Evolutionary conservation across 2,888 invertebrate genomes (phyloP), one percentile per base, ranked within the genome.

Genomic region (Cantharis lateralis): DNA sequence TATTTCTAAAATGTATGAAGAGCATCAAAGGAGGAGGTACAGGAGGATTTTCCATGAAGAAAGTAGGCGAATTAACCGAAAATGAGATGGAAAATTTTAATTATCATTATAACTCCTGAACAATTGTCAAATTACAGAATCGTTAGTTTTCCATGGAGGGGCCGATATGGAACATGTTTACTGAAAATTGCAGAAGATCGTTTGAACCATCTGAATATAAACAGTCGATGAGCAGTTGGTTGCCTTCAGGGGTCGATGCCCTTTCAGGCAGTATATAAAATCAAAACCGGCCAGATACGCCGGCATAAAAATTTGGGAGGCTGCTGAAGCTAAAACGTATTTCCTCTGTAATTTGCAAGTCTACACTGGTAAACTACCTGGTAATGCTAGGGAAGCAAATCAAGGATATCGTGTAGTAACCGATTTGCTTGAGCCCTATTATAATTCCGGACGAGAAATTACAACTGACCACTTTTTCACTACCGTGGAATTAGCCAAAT

Each of bases 391-490:
- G 70, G 81, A 79, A 78, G 82, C 83, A 74, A 71, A 63, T n/a
- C 70, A 78, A 69, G 84, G 84, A 72, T 83, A 81, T 69, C 81
- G 82, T 80, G 82, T 82, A 20, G 83, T 84, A 63, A 84, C 83
- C 82, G 82, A 83, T 32, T 81, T 84, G 28, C 9, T 61, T 0
- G 15, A 15, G 32, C 70, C 63, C 3, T 13, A 16, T 16, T 82
- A 77, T 81, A 83, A 82, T 76, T 82, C 82, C 72, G 79, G 83
- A 28, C 76, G 85, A 81, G 82, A 80, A 48, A 78, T 82, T 74
- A 72, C 74, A 0, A 70, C 74, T 0, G 81, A 83, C 68, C 82
- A 82, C 71, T 83, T 77, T 78, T 83, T 82, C 72, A 80, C 81
- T 16, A 72, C 80, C 13, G 62, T 81, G 62, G 76, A 74, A 7